A percentile compares a stretch with the other conserved stretches of the same genome.
These are phyloP conservation scores for Thelaira solivaga DNA, from an alignment of 2,888 invertebrate genomes.

Conservation along the genomic window DNA sequence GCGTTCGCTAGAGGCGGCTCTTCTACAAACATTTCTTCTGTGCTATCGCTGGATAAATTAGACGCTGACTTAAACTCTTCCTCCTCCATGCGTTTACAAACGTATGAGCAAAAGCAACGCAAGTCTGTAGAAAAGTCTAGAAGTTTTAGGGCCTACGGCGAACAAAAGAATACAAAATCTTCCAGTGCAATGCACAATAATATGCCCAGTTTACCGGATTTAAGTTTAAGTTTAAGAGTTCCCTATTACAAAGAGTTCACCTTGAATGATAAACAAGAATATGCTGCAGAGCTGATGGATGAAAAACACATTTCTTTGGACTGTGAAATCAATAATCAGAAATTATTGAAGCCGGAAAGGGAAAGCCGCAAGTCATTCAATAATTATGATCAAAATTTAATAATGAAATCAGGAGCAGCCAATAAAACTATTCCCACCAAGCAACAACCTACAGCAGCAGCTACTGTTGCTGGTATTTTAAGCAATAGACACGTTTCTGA, in stretches of 20 bases:
- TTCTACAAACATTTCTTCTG: slow-evolving; percentile 67
- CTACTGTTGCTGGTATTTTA: slow-evolving; percentile 34
- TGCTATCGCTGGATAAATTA: slow-evolving; percentile 69
- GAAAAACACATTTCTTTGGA: slow-evolving; percentile 71
- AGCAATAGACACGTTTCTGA: slow-evolving; percentile 70
- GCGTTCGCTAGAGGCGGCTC: slow-evolving; percentile 70
- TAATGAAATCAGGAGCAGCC: slow-evolving; percentile 55
- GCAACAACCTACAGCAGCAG: slow-evolving; percentile 24
- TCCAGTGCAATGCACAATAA: slow-evolving; percentile 66
- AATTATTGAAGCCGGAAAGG: slow-evolving; percentile 67
- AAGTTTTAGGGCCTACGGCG: slow-evolving; percentile 82
- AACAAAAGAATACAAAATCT: slow-evolving; percentile 65
- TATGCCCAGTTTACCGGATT: slow-evolving; percentile 75
- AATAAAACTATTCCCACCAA: slow-evolving; percentile 49
- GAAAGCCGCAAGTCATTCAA: slow-evolving; percentile 42
- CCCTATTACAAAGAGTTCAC: slow-evolving; percentile 67
- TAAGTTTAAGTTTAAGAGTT: slow-evolving; percentile 70
- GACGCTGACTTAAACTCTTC: slow-evolving; percentile 41
- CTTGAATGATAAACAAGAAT: slow-evolving; percentile 46
- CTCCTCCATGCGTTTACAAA: slow-evolving; percentile 54
- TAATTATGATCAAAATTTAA: slow-evolving; percentile 67
- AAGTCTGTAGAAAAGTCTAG: slow-evolving; percentile 84
- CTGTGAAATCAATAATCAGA: slow-evolving; percentile 76
- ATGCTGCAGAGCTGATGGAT: slow-evolving; percentile 42
- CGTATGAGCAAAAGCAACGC: slow-evolving; percentile 74